Percentiles rank a stretch among this genome's conserved stretches.
Evolutionary conservation across 1,140 invertebrate genomes (phyloP).

Genomic region (Drosophila ercepeae): DNA sequence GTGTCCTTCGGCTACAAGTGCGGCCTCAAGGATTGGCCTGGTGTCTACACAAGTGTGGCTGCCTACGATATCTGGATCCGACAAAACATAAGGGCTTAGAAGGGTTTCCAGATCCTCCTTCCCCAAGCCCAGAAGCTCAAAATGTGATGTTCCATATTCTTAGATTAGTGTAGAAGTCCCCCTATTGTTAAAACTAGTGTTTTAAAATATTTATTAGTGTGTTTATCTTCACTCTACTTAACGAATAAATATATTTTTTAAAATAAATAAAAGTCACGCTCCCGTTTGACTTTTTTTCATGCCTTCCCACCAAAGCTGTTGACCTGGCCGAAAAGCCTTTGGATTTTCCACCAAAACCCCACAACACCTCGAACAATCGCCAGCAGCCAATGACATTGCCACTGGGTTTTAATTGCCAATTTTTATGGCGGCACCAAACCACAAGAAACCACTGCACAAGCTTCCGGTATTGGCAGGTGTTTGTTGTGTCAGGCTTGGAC

Average conservation of each 20-base stretch:
- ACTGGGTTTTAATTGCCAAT: constrained; percentile 55
- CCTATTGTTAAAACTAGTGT: not conserved
- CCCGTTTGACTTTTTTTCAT: not conserved
- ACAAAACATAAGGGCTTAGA: constrained; percentile 59
- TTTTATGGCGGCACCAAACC: constrained; percentile 33
- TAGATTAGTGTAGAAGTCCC: not conserved
- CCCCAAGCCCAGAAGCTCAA: constrained; percentile 28
- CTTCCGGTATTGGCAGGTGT: constrained; percentile 54
- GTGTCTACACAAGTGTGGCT: constrained; percentile 84
- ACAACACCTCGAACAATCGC: constrained; percentile 31
- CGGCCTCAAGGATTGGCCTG: constrained; percentile 83
- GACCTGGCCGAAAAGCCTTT: constrained; percentile 50
- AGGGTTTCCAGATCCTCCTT: not conserved
- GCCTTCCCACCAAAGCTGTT: constrained; percentile 19
- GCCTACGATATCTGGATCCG: constrained; percentile 84
- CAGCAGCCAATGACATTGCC: constrained; percentile 51
- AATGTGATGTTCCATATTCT: constrained; percentile 56
- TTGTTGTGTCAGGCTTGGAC: constrained; percentile 20
- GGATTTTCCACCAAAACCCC: constrained; percentile 51
- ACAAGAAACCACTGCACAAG: constrained; percentile 41
- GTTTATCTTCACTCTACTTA: not conserved
- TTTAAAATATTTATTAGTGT: constrained; percentile 1
- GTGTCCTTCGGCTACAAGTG: constrained; percentile 85
- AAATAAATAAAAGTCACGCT: not conserved
- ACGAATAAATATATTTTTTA: constrained; percentile 5